These are phyloP conservation scores for Prolemur simus DNA, from an alignment of 2,113 vertebrate species.

Conservation along the genomic window DNA sequence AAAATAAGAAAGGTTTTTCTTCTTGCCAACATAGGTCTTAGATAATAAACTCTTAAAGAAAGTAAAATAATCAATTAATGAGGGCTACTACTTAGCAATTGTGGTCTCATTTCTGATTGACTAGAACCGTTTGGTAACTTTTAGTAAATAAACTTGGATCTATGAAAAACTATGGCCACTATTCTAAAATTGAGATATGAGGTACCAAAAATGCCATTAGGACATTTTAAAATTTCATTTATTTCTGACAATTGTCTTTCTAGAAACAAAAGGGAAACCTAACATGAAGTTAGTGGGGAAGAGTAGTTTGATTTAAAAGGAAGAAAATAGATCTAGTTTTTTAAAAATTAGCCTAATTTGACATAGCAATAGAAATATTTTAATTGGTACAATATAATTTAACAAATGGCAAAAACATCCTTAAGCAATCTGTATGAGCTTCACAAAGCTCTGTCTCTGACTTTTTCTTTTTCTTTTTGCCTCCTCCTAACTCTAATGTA, in stretches of 20 bases:
- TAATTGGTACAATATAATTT: not conserved
- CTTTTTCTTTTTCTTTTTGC: not conserved
- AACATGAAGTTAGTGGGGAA: not conserved
- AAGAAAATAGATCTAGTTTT: constrained; percentile 3
- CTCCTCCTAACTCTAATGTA: not conserved
- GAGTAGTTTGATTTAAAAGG: not conserved
- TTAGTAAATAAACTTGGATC: not conserved
- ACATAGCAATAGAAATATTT: not conserved
- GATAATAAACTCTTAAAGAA: not conserved
- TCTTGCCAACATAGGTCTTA: not conserved
- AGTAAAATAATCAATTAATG: not conserved
- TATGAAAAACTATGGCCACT: not conserved
- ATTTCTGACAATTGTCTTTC: not conserved
- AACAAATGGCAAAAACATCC: not conserved
- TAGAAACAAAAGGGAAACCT: not conserved
- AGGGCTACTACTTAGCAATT: not conserved
- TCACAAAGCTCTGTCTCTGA: not conserved
- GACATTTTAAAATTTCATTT: not conserved
- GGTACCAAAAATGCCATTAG: not conserved
- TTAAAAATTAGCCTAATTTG: not conserved
- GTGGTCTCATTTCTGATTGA: not conserved
- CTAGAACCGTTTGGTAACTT: not conserved
- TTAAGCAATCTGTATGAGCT: not conserved
- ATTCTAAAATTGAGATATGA: constrained; percentile 5
- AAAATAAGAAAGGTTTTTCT: not conserved